These are phyloP conservation scores for Ibycter americanus DNA, from an alignment of 2,797 vertebrate genomes.

Conservation along the genomic window DNA sequence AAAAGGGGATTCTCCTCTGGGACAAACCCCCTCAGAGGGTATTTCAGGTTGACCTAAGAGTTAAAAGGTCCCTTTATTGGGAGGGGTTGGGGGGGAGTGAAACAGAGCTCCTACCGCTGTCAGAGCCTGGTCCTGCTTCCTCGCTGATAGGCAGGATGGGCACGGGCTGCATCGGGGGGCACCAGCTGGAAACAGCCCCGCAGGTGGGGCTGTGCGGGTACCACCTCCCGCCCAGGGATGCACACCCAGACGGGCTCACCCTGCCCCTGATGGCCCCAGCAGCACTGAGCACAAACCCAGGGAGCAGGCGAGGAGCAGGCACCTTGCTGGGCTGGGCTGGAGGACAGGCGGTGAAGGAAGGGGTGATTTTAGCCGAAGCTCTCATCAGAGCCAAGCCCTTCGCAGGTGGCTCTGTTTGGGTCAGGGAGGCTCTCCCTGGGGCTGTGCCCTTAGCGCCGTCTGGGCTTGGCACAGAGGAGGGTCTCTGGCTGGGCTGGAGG, in stretches of 20 bases:
- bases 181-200: neutral
- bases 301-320: accelerated
- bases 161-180: accelerated
- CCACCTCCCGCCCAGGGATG: accelerated
- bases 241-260: accelerated
- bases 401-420: neutral
- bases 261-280: neutral
- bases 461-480: neutral
- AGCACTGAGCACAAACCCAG: neutral
- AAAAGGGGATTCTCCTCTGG: neutral
- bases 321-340: neutral
- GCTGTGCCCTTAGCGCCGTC: neutral
- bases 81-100: neutral
- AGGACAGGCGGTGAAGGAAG: neutral
- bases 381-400: neutral
- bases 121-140: neutral
- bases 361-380: neutral
- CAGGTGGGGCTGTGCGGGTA: neutral
- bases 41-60: neutral
- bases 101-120: accelerated
- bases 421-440: neutral
- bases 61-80: neutral
- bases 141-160: neutral
- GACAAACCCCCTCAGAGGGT: neutral
- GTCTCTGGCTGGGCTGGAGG: neutral